Conservation (phyloP, 2,888 invertebrate species). For the Electrophaes corylata region DNA sequence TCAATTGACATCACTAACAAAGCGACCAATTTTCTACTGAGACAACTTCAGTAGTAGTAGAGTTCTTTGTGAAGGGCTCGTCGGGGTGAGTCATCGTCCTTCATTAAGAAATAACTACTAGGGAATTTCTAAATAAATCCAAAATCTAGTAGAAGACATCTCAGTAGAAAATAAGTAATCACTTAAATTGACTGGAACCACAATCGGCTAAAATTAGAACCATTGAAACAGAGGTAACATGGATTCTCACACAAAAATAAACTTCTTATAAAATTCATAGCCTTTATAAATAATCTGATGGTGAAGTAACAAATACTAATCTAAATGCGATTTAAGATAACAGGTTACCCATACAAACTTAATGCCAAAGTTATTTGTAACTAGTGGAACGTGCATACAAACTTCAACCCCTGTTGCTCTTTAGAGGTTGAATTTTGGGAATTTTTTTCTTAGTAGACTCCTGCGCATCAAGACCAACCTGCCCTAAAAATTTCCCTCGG, state of each 20-base stretch:
- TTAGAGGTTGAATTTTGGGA: no score
- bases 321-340: conserved; percentile 1
- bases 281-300: conserved; percentile 24
- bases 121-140: neutral
- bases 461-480: no score
- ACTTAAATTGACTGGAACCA: conserved; percentile 23
- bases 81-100: no score
- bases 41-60: no score
- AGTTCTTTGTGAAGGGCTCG: no score
- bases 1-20: conserved; percentile 25
- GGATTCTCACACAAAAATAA: conserved; percentile 31
- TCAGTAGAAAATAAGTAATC: conserved; percentile 16
- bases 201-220: conserved; percentile 5
- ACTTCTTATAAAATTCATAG: conserved; percentile 33
- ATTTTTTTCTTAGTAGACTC: no score
- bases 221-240: conserved; percentile 8
- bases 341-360: no score
- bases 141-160: neutral
- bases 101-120: neutral
- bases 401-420: no score
- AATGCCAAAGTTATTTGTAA: no score
- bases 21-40: conserved; percentile 14
- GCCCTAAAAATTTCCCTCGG: no score
- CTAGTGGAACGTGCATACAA: no score
- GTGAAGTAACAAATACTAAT: conserved; percentile 15